Evolutionary conservation across 2,113 vertebrate species (phyloP), one percentile per base, ranked within the genome.

Genomic region (Alethe diademata): DNA sequence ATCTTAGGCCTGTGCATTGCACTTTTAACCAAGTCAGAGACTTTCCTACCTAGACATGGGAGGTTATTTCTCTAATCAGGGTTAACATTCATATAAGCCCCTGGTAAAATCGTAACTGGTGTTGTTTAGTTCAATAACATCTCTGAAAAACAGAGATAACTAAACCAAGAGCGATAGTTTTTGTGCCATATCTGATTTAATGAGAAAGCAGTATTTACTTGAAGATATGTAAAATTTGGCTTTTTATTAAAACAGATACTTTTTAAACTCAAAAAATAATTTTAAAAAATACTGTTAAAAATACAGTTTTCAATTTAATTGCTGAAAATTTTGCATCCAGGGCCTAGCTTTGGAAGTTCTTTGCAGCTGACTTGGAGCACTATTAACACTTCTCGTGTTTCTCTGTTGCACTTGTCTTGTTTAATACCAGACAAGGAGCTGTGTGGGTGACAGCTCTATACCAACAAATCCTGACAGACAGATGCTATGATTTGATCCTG

Each of bases 381-480:
- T 91, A 43, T 88, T 88, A 88, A 64, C 67, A 71, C 75, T 89
- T 86, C 31, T 64, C 58, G 40, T 86, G 92, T 95, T 90, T 78
- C 88, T 78, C 83, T 81, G 31, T 91, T 91, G 64, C 80, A 71
- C 94, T 91, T 95, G 69, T 80, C 73, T 86, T 58, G 43, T 92
- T 92, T 89, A 88, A 88, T 65, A 90, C 8, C 42, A 74, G 72
- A 90, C 67, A 70, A 61, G 90, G 71, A 95, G 43, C 84, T 43
- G 4, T 66, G 65, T 86, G 84, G 71, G 76, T 91, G 95, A 92
- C 86, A 88, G 86, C 88, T 95, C 88, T 64, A 25, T 56, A 76
- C 72, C 94, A 97, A 93, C 86, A 95, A 35, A 92, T 60, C 88
- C 71, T 80, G 58, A 62, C 65, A 92, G 91, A 65, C 92, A 95